A percentile compares a stretch with the other conserved stretches of the same genome.
Conservation (phyloP, 2,797 vertebrate species). For the Anniella stebbinsi region DNA sequence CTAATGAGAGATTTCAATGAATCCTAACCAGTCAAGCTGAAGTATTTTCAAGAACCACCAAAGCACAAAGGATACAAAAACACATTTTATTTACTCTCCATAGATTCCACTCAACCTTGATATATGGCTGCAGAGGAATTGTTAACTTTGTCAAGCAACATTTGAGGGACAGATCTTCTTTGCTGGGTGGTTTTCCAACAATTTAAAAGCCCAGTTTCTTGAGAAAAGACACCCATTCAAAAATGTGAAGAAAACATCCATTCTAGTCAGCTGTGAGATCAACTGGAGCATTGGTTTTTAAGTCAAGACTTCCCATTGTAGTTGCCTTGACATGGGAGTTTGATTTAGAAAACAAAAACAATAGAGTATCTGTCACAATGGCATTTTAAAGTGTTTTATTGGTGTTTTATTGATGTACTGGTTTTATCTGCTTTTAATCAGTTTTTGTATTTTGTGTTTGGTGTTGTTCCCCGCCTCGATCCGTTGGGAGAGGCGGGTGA, state of each 20-base stretch:
- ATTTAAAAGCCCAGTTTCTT: neutral
- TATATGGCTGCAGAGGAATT: neutral
- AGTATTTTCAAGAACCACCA: constrained; percentile 69
- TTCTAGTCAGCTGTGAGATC: neutral
- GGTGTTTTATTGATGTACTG: too few species aligned
- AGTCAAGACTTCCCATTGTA: neutral
- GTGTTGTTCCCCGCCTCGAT: too few species aligned
- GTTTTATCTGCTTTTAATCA: too few species aligned
- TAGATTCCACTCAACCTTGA: constrained; percentile 42
- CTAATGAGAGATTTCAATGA: constrained; percentile 80
- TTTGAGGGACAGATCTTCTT: neutral
- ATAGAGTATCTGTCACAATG: neutral
- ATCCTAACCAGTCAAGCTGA: constrained; percentile 71
- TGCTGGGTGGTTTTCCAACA: neutral
- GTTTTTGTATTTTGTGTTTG: too few species aligned
- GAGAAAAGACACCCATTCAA: neutral
- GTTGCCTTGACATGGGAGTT: neutral
- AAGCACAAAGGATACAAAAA: constrained; percentile 67
- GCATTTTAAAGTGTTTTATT: too few species aligned
- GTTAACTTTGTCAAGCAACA: neutral
- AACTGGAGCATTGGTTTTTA: neutral
- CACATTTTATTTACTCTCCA: constrained; percentile 53
- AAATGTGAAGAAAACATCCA: neutral
- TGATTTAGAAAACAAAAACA: neutral
- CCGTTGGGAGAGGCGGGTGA: too few species aligned